Base-by-base conservation (phyloP, 2,113 vertebrate genomes). In the Sceloporus undulatus region DNA sequence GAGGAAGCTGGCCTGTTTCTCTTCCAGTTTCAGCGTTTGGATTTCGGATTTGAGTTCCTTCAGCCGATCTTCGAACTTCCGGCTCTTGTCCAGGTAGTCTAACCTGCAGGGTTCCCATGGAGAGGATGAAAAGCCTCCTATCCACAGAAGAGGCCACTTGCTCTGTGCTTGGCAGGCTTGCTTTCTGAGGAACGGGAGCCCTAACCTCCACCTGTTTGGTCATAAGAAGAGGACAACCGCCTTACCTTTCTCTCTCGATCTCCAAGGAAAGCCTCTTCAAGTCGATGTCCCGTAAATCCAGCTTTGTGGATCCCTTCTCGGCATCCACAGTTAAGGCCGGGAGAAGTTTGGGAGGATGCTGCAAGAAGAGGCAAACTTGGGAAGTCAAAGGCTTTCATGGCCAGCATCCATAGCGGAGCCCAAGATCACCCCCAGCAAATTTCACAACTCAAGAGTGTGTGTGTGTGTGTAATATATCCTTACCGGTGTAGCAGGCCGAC, bases 251-350 rank as follows among this genome's bases (percentile, higher is more conserved):
- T 92, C 97, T 97, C 94, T 99, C 98, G 8, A 98, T 99, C 95
- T 99, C 98, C 96, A 99, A 98, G 21, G 98, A 98, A 4, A 99
- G 95, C 85, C 98, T 97, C 94, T 98, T 99, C 96, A 98, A 98
- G 95, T 99, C 98, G 0, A 98, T 97, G 93, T 98, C 98, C 91
- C 98, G 98, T 90, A 98, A 98, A 93, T 98, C 98, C 80, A 98
- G 94, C 56, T 97, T 97, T 56, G 95, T 40, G 0, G 96, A 96
- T 5, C 95, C 94, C 4, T 96, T 96, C 73, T 98, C 98, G 29
- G 94, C 83, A 78, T 98, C 97, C 29, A 5, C 94, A 91, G 25
- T 84, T 0, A 68, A 95, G 79, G 96, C 96, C 0, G 96, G 97
- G 0, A 90, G 71, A 78, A 92, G 92, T 52, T 87, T 93, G 82